Percentiles rank a stretch among this genome's conserved stretches.
These are phyloP conservation scores for Emberiza fucata DNA, from an alignment of 2,113 vertebrate species.

Conservation along the genomic window DNA sequence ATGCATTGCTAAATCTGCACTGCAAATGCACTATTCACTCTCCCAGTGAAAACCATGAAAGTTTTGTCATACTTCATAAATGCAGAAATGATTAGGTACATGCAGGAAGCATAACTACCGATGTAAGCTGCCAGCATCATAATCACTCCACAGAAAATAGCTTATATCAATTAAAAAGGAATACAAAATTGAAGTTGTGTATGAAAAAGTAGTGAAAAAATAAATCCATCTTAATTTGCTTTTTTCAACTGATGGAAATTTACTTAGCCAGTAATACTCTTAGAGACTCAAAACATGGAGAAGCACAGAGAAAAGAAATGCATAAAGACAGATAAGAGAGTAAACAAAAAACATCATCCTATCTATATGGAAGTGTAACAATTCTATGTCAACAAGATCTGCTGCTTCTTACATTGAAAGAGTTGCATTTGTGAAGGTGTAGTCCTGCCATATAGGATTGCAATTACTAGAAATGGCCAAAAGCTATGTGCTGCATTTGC, in stretches of 20 bases:
- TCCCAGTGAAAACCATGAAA: not conserved
- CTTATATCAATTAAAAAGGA: not conserved
- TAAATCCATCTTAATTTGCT: not conserved
- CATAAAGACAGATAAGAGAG: not conserved
- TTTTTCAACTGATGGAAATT: not conserved
- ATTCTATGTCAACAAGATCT: not conserved
- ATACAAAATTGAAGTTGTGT: not conserved
- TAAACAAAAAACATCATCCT: not conserved
- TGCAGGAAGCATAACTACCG: not conserved
- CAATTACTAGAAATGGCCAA: not conserved
- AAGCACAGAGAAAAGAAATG: not conserved
- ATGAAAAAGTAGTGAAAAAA: not conserved
- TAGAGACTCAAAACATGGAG: not conserved
- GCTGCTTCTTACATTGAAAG: not conserved
- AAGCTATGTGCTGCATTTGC: not conserved
- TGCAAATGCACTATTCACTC: not conserved
- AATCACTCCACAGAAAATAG: not conserved
- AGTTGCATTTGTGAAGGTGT: not conserved
- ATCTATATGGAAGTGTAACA: not conserved
- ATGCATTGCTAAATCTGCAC: not conserved
- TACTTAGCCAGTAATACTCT: not conserved
- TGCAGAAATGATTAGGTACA: not conserved
- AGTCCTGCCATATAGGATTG: not conserved
- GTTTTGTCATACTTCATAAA: not conserved
- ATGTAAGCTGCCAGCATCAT: not conserved